Percentiles rank a stretch among this genome's conserved stretches.
Conservation (phyloP, 2,113 vertebrate species). For the Pagrus major region DNA sequence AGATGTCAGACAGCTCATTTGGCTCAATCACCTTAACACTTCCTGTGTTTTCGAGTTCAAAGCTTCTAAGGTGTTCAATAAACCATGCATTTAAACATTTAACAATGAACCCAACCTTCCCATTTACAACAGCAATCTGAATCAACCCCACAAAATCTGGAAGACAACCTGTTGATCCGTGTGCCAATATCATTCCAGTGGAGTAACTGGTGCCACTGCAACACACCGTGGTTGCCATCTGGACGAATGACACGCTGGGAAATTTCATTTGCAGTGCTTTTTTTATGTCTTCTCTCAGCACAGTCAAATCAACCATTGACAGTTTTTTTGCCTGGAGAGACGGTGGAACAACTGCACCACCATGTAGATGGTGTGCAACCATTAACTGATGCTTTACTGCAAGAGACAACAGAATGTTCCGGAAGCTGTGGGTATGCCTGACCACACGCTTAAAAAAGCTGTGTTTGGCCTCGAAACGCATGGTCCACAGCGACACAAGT, state of each 20-base stretch:
- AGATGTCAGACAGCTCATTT: constrained; percentile 6
- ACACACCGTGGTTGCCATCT: constrained; percentile 17
- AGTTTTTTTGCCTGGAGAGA: constrained; percentile 17
- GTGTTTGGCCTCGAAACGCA: constrained; percentile 36
- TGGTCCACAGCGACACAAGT: constrained; percentile 17
- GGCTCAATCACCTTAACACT: background rate
- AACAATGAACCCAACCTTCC: constrained; percentile 6
- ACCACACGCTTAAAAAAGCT: constrained; percentile 33
- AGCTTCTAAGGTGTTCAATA: constrained; percentile 10
- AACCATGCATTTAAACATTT: constrained; percentile 14
- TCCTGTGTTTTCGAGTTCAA: constrained; percentile 13
- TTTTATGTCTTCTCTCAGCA: constrained; percentile 22
- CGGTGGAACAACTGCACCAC: background rate
- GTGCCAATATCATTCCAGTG: constrained; percentile 19
- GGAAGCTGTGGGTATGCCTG: constrained; percentile 12
- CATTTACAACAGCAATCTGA: constrained; percentile 3
- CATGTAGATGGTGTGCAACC: constrained; percentile 24
- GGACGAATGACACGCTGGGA: background rate
- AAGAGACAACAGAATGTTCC: constrained; percentile 25
- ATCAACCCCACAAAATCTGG: constrained; percentile 31
- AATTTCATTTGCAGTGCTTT: background rate
- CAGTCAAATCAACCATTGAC: constrained; percentile 3
- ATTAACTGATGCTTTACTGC: constrained; percentile 30
- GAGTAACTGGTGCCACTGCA: constrained; percentile 5
- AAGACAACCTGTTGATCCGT: constrained; percentile 6